These are phyloP conservation scores for Chanos chanos DNA, from an alignment of 2,797 vertebrate species.

Conservation along the genomic window DNA sequence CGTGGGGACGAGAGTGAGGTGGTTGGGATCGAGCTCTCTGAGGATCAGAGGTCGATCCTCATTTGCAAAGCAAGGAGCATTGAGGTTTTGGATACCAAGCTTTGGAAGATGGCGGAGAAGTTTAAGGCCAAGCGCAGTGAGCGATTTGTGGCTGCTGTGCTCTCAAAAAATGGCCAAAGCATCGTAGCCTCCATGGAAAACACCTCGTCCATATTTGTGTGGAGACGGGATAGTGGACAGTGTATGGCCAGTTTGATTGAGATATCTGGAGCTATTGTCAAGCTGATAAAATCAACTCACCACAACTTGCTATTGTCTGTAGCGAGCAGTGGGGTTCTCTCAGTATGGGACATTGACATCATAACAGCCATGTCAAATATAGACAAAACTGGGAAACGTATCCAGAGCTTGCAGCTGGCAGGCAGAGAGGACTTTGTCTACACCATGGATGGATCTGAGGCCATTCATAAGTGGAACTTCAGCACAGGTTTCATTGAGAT, in stretches of 20 bases:
- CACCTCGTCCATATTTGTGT: conserved; percentile 97
- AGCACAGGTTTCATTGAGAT: conserved; percentile 96
- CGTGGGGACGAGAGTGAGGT: conserved; percentile 92
- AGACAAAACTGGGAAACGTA: conserved; percentile 96
- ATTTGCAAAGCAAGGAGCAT: conserved; percentile 96
- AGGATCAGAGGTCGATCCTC: conserved; percentile 95
- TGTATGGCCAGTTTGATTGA: conserved; percentile 98
- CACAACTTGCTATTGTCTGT: conserved; percentile 95
- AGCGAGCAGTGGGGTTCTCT: conserved; percentile 94
- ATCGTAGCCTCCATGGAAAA: conserved; percentile 99
- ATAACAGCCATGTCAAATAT: conserved; percentile 99
- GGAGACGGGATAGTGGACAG: conserved; percentile 95
- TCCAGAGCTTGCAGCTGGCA: conserved; percentile 86
- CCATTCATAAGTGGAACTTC: conserved; percentile 98
- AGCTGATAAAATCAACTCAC: conserved; percentile 93
- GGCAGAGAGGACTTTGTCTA: conserved; percentile 94
- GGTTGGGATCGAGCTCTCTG: conserved; percentile 90
- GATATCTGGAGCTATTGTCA: conserved; percentile 95
- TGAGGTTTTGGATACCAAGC: conserved; percentile 88
- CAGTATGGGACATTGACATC: conserved; percentile 98
- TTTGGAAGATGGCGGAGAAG: conserved; percentile 98
- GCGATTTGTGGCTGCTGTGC: conserved; percentile 89
- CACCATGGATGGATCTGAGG: conserved; percentile 92
- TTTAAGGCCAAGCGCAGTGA: conserved; percentile 96
- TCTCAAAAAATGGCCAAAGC: conserved; percentile 95